A percentile compares a stretch with the other conserved stretches of the same genome.
Evolutionary conservation across 2,113 vertebrate species (phyloP).

Genomic region (Potamarius usumacintae): DNA sequence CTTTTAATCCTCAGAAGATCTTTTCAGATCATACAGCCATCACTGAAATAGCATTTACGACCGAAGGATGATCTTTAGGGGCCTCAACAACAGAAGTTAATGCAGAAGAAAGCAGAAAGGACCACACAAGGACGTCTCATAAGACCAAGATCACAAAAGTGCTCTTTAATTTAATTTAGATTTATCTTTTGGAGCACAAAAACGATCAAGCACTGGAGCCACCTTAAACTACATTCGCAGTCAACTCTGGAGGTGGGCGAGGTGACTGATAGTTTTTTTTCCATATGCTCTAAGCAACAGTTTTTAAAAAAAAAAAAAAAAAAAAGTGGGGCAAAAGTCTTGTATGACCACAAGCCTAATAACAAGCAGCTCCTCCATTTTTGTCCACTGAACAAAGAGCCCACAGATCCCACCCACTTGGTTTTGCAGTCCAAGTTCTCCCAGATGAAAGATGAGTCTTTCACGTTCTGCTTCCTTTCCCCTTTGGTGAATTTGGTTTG

Average conservation of each 20-base stretch:
- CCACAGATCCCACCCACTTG: neutral
- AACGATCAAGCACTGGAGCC: neutral
- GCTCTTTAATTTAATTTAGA: too few species aligned
- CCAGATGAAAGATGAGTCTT: neutral
- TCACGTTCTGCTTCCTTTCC: neutral
- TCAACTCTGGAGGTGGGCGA: neutral
- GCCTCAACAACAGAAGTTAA: neutral
- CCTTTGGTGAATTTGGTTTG: too few species aligned
- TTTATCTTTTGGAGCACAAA: neutral
- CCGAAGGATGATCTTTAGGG: slow-evolving; percentile 4
- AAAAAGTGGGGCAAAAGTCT: neutral
- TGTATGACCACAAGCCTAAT: neutral
- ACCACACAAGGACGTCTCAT: neutral
- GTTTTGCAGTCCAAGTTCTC: neutral
- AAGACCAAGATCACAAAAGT: neutral
- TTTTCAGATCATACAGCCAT: neutral
- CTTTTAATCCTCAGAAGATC: slow-evolving; percentile 27
- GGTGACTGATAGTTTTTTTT: neutral
- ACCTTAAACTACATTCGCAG: neutral
- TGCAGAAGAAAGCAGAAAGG: neutral
- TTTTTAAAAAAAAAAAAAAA: neutral
- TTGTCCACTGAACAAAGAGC: neutral
- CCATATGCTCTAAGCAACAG: neutral
- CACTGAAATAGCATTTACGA: neutral
- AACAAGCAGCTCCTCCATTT: neutral